A percentile compares a stretch with the other conserved stretches of the same genome.
These are phyloP conservation scores for Bilobella aurantiaca DNA, from an alignment of 1,140 invertebrate species.

Conservation along the genomic window DNA sequence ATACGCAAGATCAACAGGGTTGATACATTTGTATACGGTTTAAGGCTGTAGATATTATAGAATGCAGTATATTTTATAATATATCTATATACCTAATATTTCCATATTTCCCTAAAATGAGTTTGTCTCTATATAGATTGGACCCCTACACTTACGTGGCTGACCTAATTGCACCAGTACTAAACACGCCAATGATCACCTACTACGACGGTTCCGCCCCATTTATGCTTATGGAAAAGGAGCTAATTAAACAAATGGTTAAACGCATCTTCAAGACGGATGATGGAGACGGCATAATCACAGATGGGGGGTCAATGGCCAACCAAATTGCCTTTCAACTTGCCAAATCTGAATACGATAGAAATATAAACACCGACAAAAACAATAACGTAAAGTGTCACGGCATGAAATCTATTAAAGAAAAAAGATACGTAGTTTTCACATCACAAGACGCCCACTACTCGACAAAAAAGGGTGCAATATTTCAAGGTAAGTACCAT, in stretches of 20 bases:
- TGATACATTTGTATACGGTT: too few species aligned
- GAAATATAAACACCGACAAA: background rate
- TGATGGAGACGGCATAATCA: conserved; percentile 7
- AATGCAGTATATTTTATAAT: too few species aligned
- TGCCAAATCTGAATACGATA: background rate
- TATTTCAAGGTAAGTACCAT: conserved; percentile 9
- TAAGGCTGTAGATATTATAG: too few species aligned
- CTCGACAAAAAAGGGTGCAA: background rate
- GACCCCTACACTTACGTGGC: conserved; percentile 12
- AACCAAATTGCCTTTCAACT: background rate
- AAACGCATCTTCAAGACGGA: background rate
- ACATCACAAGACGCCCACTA: conserved; percentile 5
- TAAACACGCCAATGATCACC: conserved; percentile 5
- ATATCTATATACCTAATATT: too few species aligned
- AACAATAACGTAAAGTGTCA: background rate
- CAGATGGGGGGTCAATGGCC: conserved; percentile 5
- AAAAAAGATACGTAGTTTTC: background rate
- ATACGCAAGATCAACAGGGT: too few species aligned
- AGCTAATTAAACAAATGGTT: background rate
- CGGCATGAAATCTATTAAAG: background rate
- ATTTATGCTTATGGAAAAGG: conserved; percentile 13
- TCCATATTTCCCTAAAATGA: background rate
- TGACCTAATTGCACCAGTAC: background rate
- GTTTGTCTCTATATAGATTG: background rate
- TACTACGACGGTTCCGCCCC: background rate